Percentiles rank a stretch among this genome's conserved stretches.
phyloP scores from a whole-genome alignment of 2,888 invertebrate species.

The Pollenia angustigena region DNA sequence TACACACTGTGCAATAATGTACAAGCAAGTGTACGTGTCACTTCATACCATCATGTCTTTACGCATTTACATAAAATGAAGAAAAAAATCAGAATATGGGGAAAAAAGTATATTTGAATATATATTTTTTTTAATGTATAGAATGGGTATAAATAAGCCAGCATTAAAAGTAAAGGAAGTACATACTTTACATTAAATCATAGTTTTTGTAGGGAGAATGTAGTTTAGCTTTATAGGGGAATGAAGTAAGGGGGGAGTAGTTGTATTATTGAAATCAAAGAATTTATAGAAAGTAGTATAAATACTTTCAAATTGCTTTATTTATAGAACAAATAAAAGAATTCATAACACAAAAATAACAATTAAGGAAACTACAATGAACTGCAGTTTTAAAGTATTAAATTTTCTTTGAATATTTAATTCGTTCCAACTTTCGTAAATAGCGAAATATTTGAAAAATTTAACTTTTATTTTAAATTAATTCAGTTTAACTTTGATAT shows the following conservation, averaged over 20 bases:
- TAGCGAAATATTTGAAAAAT: too few species aligned
- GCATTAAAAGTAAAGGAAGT: slow-evolving; percentile 34
- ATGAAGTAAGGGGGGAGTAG: not conserved
- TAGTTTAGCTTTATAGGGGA: not conserved
- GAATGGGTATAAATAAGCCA: not conserved
- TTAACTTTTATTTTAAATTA: too few species aligned
- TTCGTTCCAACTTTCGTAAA: too few species aligned
- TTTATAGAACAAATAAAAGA: too few species aligned
- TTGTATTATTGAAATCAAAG: too few species aligned
- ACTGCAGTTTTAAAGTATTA: too few species aligned
- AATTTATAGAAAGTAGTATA: too few species aligned
- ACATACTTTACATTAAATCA: slow-evolving; percentile 42
- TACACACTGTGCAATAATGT: slow-evolving; percentile 1
- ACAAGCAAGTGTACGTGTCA: slow-evolving; percentile 39
- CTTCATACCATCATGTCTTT: slow-evolving; percentile 52
- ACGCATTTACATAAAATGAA: slow-evolving; percentile 3
- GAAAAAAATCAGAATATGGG: not conserved
- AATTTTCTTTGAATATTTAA: too few species aligned
- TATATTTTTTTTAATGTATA: not conserved
- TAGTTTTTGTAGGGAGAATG: slow-evolving; percentile 12
- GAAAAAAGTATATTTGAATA: slow-evolving; percentile 9
- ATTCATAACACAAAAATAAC: too few species aligned
- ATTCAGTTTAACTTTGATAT: too few species aligned
- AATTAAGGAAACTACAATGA: too few species aligned
- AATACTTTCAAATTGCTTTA: too few species aligned